phyloP scores from a whole-genome alignment of 2,113 vertebrate species.

The Hyla sarda region DNA sequence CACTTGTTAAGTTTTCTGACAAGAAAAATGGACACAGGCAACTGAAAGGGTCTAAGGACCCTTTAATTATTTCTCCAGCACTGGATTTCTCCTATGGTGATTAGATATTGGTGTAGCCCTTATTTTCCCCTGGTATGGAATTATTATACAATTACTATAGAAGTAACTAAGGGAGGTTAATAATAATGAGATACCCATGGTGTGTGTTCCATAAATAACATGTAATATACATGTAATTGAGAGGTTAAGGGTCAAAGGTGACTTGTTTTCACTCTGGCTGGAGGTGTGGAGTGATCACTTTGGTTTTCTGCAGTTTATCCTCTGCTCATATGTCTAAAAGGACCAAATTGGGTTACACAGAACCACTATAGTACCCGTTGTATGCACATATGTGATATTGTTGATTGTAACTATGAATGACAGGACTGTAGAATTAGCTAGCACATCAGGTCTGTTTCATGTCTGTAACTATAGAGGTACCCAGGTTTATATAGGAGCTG shows the following conservation, averaged over 20 bases:
- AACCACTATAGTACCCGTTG: too few species aligned
- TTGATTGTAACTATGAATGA: too few species aligned
- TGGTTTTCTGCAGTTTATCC: not conserved
- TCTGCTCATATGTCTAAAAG: not conserved
- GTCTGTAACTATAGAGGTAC: too few species aligned
- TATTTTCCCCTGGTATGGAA: not conserved
- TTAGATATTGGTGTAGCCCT: not conserved
- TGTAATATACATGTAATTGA: not conserved
- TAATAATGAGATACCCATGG: not conserved
- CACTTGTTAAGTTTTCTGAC: slow-evolving; percentile 49
- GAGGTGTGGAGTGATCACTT: not conserved
- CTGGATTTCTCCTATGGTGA: not conserved
- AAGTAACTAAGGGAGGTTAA: not conserved
- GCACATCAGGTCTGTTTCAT: too few species aligned
- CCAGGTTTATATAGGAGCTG: not conserved
- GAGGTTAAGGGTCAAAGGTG: not conserved
- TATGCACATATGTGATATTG: too few species aligned
- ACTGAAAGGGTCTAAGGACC: not conserved
- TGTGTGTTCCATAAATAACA: not conserved
- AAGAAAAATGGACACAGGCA: slow-evolving; percentile 43
- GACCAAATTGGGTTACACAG: too few species aligned
- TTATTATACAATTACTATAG: not conserved
- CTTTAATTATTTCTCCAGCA: slow-evolving; percentile 24
- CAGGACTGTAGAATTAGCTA: too few species aligned
- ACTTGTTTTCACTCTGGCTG: not conserved